Conservation (phyloP, 2,113 vertebrate genomes). For the Neofelis nebulosa region DNA sequence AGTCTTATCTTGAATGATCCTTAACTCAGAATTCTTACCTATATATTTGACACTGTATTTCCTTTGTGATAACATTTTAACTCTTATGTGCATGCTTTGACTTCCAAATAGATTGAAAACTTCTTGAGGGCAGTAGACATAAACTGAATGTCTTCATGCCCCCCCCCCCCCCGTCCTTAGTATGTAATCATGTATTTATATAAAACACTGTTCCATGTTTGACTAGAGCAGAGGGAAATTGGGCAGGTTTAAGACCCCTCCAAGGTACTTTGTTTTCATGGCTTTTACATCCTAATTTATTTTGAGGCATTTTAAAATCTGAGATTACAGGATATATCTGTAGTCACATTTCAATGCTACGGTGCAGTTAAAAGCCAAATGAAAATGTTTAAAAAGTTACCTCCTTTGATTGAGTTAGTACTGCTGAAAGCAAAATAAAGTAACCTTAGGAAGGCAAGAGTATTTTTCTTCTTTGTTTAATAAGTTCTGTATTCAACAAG, state of each 20-base stretch:
- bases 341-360: not conserved
- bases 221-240: not conserved
- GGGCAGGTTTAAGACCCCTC: not conserved
- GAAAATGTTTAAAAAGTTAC: slow-evolving; percentile 9
- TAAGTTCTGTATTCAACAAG: not conserved
- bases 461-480: not conserved
- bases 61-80: slow-evolving; percentile 1
- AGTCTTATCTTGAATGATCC: not conserved
- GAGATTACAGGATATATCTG: not conserved
- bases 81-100: not conserved
- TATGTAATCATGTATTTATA: not conserved
- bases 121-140: not conserved
- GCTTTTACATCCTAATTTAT: not conserved
- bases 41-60: not conserved
- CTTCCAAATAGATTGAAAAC: not conserved
- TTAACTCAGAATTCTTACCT: not conserved
- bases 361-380: slow-evolving; percentile 20
- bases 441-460: not conserved
- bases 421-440: slow-evolving; percentile 18
- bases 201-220: not conserved
- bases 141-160: not conserved
- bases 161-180: not conserved
- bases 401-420: not conserved
- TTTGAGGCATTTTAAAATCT: slow-evolving; percentile 25
- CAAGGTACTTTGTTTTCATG: not conserved